phyloP scores from a whole-genome alignment of 2,797 vertebrate genomes.

The Melanotaenia nigrans region DNA sequence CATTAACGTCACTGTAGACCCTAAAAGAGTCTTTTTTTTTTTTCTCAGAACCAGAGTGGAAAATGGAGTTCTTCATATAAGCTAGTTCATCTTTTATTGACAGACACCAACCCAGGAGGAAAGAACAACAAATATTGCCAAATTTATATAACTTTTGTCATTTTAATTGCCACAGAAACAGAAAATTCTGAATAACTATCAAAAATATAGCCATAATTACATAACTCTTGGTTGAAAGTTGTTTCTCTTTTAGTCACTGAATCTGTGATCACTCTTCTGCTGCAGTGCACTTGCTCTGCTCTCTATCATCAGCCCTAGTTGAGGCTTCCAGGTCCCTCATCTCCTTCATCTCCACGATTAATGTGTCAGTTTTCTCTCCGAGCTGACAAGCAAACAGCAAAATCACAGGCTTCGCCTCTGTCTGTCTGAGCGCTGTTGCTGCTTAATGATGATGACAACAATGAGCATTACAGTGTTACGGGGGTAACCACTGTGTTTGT shows the following conservation, averaged over 20 bases:
- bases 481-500: constrained; percentile 6
- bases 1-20: not conserved
- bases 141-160: not conserved
- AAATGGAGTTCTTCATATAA: not conserved
- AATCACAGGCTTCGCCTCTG: constrained; percentile 12
- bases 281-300: constrained; percentile 16
- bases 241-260: constrained; percentile 10
- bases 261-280: constrained; percentile 4
- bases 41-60: not conserved
- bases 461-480: constrained; percentile 12
- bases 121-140: not conserved
- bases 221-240: not conserved
- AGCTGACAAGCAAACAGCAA: constrained; percentile 22
- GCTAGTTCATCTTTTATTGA: not conserved
- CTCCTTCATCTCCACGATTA: constrained; percentile 13
- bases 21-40: not conserved
- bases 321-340: constrained; percentile 2
- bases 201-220: not conserved
- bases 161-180: not conserved
- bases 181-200: not conserved
- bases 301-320: constrained; percentile 2
- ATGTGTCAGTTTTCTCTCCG: constrained; percentile 16
- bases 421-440: constrained; percentile 1
- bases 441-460: constrained; percentile 25
- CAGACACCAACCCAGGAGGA: not conserved